Evolutionary conservation across 2,113 vertebrate genomes (phyloP).

Genomic region (Geococcyx californianus): DNA sequence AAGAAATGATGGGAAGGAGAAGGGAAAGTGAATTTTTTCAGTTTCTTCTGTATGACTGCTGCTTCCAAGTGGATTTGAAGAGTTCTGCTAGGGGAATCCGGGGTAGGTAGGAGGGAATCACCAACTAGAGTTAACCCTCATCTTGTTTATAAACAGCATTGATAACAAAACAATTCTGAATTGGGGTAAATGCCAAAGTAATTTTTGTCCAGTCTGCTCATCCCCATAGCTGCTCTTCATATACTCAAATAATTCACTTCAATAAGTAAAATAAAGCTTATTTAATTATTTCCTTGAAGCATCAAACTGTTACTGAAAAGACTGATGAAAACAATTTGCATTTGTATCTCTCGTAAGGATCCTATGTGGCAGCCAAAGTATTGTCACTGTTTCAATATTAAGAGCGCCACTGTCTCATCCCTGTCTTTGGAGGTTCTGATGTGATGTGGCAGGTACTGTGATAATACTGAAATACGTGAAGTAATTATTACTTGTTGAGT

Average conservation of each 20-base stretch:
- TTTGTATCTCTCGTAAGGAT: background rate
- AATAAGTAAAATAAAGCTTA: background rate
- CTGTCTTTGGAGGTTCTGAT: background rate
- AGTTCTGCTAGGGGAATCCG: background rate
- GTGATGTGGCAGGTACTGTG: background rate
- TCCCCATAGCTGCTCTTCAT: background rate
- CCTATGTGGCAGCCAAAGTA: background rate
- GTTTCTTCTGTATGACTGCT: background rate
- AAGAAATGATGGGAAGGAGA: background rate
- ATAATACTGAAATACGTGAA: background rate
- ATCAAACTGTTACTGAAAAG: background rate
- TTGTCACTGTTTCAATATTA: background rate
- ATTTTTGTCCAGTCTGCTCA: background rate
- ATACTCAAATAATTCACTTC: background rate
- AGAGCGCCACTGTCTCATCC: background rate
- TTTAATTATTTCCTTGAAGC: background rate
- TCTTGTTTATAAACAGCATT: background rate
- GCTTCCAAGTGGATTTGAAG: background rate
- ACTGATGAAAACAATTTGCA: background rate
- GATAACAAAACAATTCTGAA: background rate
- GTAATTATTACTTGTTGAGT: background rate
- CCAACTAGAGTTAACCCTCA: background rate
- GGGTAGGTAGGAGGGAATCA: background rate
- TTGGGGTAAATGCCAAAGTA: background rate
- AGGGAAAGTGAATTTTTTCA: background rate